Conservation (phyloP, 2,888 invertebrate species). For the Fragum sueziense region DNA sequence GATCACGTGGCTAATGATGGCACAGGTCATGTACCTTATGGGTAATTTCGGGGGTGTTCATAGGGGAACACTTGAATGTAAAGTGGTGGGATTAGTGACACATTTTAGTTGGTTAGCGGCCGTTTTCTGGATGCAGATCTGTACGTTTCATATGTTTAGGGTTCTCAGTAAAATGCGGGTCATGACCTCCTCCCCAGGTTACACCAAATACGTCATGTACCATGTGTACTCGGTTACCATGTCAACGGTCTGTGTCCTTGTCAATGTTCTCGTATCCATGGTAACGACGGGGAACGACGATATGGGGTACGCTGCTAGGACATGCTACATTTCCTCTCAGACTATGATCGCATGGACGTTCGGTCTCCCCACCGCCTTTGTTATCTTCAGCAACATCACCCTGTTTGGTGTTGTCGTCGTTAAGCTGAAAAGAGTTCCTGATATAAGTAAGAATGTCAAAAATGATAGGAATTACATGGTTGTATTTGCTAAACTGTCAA, state of each 20-base stretch:
- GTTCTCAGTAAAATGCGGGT: conserved; percentile 13
- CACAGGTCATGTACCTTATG: conserved; percentile 31
- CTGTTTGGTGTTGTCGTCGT: conserved; percentile 35
- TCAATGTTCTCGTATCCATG: conserved; percentile 31
- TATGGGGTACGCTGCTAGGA: conserved; percentile 36
- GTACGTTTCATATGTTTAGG: conserved; percentile 43
- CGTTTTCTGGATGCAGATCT: conserved; percentile 56
- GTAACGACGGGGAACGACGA: not conserved
- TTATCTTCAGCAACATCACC: conserved; percentile 24
- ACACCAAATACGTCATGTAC: conserved; percentile 26
- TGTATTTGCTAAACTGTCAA: conserved; percentile 40
- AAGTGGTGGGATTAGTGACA: conserved; percentile 27
- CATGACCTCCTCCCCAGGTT: not conserved
- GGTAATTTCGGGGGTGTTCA: conserved; percentile 20
- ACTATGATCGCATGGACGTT: conserved; percentile 41
- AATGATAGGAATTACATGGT: conserved; percentile 44
- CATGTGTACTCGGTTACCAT: conserved; percentile 13
- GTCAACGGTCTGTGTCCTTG: conserved; percentile 22
- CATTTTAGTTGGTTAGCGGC: conserved; percentile 49
- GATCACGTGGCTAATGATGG: conserved; percentile 21
- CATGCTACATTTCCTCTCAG: conserved; percentile 40
- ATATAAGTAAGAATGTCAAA: conserved; percentile 27
- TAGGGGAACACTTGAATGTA: conserved; percentile 29
- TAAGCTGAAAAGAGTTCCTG: conserved; percentile 10
- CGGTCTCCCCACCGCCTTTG: conserved; percentile 29